Evolutionary conservation across 2,113 vertebrate genomes (phyloP), one percentile per base, ranked within the genome.

Genomic region (Tauraco erythrolophus): DNA sequence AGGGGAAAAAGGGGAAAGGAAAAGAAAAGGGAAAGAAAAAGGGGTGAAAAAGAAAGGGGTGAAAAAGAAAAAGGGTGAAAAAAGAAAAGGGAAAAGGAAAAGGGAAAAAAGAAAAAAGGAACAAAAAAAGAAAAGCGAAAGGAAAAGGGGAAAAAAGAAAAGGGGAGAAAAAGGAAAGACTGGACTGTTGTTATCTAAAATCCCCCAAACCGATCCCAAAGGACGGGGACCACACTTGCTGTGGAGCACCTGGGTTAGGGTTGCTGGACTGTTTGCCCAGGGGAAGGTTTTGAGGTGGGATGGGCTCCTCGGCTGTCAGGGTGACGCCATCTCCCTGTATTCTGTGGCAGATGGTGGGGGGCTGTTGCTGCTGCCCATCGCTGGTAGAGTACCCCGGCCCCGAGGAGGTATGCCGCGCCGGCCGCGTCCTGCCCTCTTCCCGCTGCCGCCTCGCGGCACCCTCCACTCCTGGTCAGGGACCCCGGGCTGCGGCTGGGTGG

Each of bases 351-450:
- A 97, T 96, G 94, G 96, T 96, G 95, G 95, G 96, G 97, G 96
- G 97, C 95, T 98, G 96, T 76, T 98, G 97, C 96, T 98, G 97
- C 94, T 98, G 97, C 97, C 97, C 97, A 91, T 91, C 85, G 96
- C 94, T 97, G 96, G 94, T 97, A 94, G 96, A 98, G 88, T 97
- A 90, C 91, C 92, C 97, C 1, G 83, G 41, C 77, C 94, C 95
- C 7, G 89, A 97, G 94, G 96, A 98, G 97, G 97, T 97, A 98
- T 68, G 96, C 89, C 5, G 53, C 24, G 53, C 88, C 95, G 43
- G 89, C 80, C 21, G 84, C 22, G 94, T 90, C 68, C 89, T 57
- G 78, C 28, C 50, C 72, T 88, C 65, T 71, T 24, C 68, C 53
- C 2, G 19, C 76, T 17, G 2, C 72, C 7, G 14, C 31, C 45